A percentile compares a stretch with the other conserved stretches of the same genome.
Evolutionary conservation across 2,888 invertebrate species (phyloP).

Genomic region (Dynastes hyllus): DNA sequence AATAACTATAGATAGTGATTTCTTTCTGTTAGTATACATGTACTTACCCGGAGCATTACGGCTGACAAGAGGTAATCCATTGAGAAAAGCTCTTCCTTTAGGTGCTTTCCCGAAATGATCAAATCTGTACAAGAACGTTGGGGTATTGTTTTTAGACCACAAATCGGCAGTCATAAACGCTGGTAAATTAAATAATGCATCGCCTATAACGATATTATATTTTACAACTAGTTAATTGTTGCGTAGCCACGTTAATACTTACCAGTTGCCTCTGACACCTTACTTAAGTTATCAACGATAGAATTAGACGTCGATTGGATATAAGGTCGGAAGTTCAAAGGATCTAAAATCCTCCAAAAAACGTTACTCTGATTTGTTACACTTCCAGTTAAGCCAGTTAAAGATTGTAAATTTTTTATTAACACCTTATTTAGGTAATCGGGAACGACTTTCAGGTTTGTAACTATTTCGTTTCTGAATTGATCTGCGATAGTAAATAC

Average conservation of each 20-base stretch:
- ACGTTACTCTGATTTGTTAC: conserved; percentile 19
- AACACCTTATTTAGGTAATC: conserved; percentile 70
- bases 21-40: neutral
- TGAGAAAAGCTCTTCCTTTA: conserved; percentile 78
- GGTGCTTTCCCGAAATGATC: conserved; percentile 80
- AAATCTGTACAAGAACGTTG: conserved; percentile 83
- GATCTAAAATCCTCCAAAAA: conserved; percentile 59
- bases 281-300: conserved; percentile 72
- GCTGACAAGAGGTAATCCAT: conserved; percentile 78
- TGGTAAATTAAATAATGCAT: conserved; percentile 85
- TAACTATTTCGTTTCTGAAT: conserved; percentile 67
- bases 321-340: conserved; percentile 66
- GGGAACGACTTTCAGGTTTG: conserved; percentile 68
- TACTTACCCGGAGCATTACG: conserved; percentile 60
- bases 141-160: conserved; percentile 78
- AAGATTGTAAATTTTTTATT: conserved; percentile 68
- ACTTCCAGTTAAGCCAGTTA: conserved; percentile 63
- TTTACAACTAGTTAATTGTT: neutral
- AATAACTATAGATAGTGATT: too few species aligned
- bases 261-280: conserved; percentile 78
- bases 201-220: conserved; percentile 71
- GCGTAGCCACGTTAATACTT: conserved; percentile 52
- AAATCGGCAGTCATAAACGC: conserved; percentile 81
- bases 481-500: conserved; percentile 59
- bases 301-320: conserved; percentile 63